phyloP scores from a whole-genome alignment of 2,797 vertebrate species.

The Calcarius lapponicus region DNA sequence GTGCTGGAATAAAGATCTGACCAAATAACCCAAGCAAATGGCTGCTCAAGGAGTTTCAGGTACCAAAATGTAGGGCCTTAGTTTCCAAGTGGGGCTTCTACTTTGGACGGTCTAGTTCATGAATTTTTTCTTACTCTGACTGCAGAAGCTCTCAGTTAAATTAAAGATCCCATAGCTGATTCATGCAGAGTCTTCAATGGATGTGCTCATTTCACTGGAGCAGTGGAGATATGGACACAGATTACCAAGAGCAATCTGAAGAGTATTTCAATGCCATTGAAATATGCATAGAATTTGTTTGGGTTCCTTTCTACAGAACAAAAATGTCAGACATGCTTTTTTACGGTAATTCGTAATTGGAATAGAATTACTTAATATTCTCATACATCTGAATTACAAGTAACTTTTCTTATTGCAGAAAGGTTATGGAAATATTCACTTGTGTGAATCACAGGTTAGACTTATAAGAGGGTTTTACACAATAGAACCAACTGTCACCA shows the following conservation, averaged over 20 bases:
- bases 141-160: background rate
- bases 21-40: background rate
- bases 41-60: background rate
- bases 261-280: background rate
- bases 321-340: background rate
- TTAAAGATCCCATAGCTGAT: background rate
- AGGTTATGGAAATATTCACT: constrained; percentile 5
- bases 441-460: constrained; percentile 14
- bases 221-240: background rate
- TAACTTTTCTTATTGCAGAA: background rate
- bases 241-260: background rate
- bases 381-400: background rate
- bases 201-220: background rate
- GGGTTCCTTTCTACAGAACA: background rate
- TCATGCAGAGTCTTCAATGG: background rate
- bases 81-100: background rate
- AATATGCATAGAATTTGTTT: background rate
- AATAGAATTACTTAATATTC: constrained; percentile 19
- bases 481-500: background rate
- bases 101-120: background rate
- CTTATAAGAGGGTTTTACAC: background rate
- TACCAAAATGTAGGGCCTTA: background rate
- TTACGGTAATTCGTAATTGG: background rate
- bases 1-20: background rate
- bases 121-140: background rate